Base-by-base conservation (phyloP, 2,888 invertebrate genomes). In the Euphydryas editha region DNA sequence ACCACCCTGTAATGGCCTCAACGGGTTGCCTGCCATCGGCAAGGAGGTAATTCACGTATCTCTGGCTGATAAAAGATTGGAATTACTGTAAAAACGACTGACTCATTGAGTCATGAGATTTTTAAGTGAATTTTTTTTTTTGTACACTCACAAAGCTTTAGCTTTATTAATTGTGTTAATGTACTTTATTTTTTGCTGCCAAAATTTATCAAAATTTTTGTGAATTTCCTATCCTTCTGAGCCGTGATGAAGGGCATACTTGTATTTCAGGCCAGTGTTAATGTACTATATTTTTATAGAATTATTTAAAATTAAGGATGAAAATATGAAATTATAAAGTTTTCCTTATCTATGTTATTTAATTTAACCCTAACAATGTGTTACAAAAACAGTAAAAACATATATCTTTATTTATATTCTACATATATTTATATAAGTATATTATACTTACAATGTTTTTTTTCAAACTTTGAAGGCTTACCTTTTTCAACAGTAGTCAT, bases 1-100 rank as follows among this genome's bases (percentile, higher is more conserved):
- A 88, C 94, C 94, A 47, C 94, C 94, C 73, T 94, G 94, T 89
- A 95, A 95, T 83, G 95, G 95, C 75, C 91, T 93, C 90, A 93
- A 93, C 85, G 93, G 91, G 81, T 85, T 93, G 79, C 93, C 86
- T 75, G 90, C 90, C 87, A 93, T 93, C 86, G 93, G 93, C 89
- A 93, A 93, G 88, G 93, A 93, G 93, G 93, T 93, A 93, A 91
- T 82, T 78, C 80, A 81, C 79, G 78, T 81, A 80, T 83, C 84
- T 85, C 82, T 81, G 83, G 83, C 83, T 84, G 81, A 79, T 70
- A 67, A 44, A 67, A 63, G 61, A 70, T 65, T 72, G 70, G 68
- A 63, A 58, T 65, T 60, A 56, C 58, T 71, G 49, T 71, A 62
- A 59, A 65, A 46, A 62, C 24, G 58, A 21, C 65, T 36, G 58